phyloP scores from a whole-genome alignment of 1,140 invertebrate genomes.

The Bombyx mori region ASM3026992v2 NC_085129.1:7379501-7380000 shows the following conservation, averaged over 20 bases:
- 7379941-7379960: too few species aligned
- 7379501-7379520: neutral
- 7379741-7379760: constrained; percentile 9
- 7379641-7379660: neutral
- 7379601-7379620: constrained; percentile 4
- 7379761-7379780: constrained; percentile 15
- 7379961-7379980: too few species aligned
- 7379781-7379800: neutral
- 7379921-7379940: too few species aligned
- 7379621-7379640: neutral
- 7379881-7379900: too few species aligned
- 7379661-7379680: too few species aligned
- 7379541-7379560: constrained; percentile 6
- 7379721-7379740: neutral
- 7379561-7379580: constrained; percentile 41
- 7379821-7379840: too few species aligned
- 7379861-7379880: too few species aligned
- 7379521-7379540: constrained; percentile 7
- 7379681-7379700: neutral
- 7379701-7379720: neutral
- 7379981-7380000: too few species aligned
- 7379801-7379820: too few species aligned
- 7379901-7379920: too few species aligned
- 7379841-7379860: too few species aligned
- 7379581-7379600: constrained; percentile 25